These are phyloP conservation scores for Onychostruthus taczanowskii DNA, from an alignment of 2,113 vertebrate species.

Conservation along the genomic window DNA sequence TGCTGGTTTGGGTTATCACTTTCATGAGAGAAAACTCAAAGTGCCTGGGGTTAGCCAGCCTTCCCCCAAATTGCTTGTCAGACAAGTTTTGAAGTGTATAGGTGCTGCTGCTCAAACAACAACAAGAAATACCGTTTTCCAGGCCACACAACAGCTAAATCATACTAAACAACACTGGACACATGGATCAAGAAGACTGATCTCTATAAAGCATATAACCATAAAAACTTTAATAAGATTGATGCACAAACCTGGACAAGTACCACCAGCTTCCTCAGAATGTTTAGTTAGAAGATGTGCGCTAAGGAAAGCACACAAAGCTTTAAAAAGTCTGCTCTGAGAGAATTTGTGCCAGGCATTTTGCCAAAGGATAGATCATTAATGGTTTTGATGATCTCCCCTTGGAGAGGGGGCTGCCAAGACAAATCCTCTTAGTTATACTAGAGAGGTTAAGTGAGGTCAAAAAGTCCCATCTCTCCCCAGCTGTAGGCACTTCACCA, in stretches of 20 bases:
- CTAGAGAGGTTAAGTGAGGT: constrained; percentile 60
- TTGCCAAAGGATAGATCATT: constrained; percentile 47
- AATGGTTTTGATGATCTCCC: constrained; percentile 42
- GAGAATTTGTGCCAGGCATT: constrained; percentile 34
- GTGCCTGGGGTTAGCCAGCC: background rate
- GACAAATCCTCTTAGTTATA: constrained; percentile 50
- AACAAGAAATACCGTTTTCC: background rate
- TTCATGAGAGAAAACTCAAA: background rate
- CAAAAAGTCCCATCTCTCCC: constrained; percentile 56
- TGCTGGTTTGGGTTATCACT: background rate
- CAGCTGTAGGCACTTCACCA: constrained; percentile 33
- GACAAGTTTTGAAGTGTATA: background rate
- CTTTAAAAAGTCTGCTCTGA: constrained; percentile 19
- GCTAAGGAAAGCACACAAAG: background rate
- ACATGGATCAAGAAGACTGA: background rate
- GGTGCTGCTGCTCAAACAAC: background rate
- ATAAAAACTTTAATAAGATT: background rate
- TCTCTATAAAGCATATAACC: background rate
- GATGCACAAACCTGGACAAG: background rate
- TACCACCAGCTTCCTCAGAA: background rate
- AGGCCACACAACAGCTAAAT: background rate
- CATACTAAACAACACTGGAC: background rate
- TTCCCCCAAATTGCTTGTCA: background rate
- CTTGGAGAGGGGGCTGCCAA: constrained; percentile 48
- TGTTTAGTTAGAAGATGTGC: background rate